Conservation (phyloP, 2,888 invertebrate species). For the Synanthedon myopaeformis region DNA sequence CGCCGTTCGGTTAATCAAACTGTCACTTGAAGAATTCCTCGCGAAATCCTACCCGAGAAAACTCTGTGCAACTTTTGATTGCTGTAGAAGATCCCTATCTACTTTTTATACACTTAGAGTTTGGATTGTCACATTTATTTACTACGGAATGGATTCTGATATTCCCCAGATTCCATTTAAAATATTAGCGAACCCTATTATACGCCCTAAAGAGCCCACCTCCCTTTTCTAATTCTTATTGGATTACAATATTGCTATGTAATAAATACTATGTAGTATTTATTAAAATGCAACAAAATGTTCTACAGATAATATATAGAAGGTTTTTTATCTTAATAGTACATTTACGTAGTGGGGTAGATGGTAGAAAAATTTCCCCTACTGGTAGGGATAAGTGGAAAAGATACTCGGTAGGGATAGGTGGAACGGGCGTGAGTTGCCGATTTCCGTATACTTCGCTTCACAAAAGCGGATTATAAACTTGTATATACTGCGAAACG, state of each 20-base stretch:
- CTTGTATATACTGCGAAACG: constrained; percentile 3
- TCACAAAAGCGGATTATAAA: constrained; percentile 2
- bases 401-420: no score
- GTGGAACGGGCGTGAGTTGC: no score
- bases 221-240: constrained; percentile 5
- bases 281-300: no score
- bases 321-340: no score
- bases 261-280: no score
- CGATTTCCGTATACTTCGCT: no score
- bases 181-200: no score
- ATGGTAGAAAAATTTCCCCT: no score
- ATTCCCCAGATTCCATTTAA: no score
- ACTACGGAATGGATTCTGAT: constrained; percentile 9
- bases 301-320: constrained; percentile 2
- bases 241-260: no score
- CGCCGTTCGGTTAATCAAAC: constrained; percentile 69
- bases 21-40: constrained; percentile 69
- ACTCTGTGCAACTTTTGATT: constrained; percentile 66
- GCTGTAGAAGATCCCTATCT: constrained; percentile 52
- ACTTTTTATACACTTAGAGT: constrained; percentile 47
- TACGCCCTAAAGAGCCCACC: neutral
- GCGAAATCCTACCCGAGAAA: constrained; percentile 62
- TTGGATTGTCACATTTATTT: constrained; percentile 54
- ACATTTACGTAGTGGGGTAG: no score
- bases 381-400: no score